Percentiles rank a stretch among this genome's conserved stretches.
These are phyloP conservation scores for Setophaga coronata DNA, from an alignment of 2,113 vertebrate genomes.

Conservation along the genomic window DNA sequence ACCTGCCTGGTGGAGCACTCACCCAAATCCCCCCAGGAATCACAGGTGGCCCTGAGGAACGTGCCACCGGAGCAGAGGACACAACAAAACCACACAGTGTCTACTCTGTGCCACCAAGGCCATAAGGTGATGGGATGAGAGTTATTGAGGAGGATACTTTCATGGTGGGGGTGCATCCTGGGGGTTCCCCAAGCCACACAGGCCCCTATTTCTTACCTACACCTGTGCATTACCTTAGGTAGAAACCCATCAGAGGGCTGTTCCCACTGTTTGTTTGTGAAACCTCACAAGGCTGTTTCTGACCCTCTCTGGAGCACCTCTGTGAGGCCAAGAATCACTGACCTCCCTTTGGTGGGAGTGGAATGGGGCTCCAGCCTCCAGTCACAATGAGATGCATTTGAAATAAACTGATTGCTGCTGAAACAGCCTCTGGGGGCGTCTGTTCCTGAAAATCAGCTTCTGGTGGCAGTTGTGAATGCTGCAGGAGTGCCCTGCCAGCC, in stretches of 20 bases:
- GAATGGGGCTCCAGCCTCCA: background rate
- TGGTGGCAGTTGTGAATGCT: background rate
- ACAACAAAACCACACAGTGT: rapidly evolving
- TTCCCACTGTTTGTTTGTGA: background rate
- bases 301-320: background rate
- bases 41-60: background rate
- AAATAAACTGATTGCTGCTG: background rate
- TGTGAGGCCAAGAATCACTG: background rate
- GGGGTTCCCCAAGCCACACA: background rate
- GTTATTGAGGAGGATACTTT: rapidly evolving
- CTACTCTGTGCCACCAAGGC: background rate
- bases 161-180: rapidly evolving
- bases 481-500: background rate
- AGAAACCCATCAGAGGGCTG: background rate
- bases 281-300: background rate
- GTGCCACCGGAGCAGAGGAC: background rate
- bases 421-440: background rate
- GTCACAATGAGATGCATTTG: background rate
- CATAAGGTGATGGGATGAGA: rapidly evolving
- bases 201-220: background rate
- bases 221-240: background rate
- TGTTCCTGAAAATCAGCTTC: background rate
- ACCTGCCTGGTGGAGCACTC: background rate
- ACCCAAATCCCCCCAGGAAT: background rate
- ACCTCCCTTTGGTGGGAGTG: rapidly evolving